These are phyloP conservation scores for Cheilosia pagana DNA, from an alignment of 2,888 invertebrate genomes.

Conservation along the genomic window DNA sequence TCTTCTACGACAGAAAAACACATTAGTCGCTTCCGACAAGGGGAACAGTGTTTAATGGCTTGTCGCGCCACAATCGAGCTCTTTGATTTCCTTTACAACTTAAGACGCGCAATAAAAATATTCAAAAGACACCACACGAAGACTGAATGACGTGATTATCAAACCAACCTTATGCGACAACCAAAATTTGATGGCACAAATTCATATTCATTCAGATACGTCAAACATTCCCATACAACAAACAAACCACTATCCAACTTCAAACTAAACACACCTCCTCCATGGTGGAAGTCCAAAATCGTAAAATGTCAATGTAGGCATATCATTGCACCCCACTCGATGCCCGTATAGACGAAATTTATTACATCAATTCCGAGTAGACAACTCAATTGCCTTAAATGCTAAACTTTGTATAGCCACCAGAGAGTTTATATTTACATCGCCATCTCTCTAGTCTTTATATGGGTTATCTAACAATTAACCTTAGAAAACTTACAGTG, in stretches of 20 bases:
- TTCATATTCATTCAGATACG: too few species aligned
- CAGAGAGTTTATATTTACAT: constrained; percentile 10
- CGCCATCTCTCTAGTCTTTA: neutral
- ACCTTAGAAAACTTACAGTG: constrained; percentile 64
- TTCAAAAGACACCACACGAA: too few species aligned
- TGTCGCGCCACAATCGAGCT: too few species aligned
- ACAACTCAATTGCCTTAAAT: constrained; percentile 60
- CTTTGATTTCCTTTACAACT: too few species aligned
- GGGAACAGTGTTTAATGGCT: too few species aligned
- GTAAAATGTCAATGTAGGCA: constrained; percentile 49
- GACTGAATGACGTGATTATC: too few species aligned
- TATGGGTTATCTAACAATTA: constrained; percentile 67
- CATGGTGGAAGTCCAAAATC: neutral
- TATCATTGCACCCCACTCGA: neutral
- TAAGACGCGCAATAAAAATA: too few species aligned
- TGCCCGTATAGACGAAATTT: constrained; percentile 51
- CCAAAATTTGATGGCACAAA: too few species aligned
- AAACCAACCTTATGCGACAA: too few species aligned
- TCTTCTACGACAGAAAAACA: too few species aligned
- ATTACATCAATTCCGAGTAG: constrained; percentile 50
- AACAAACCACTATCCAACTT: neutral
- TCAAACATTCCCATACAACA: neutral
- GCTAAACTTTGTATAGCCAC: constrained; percentile 52
- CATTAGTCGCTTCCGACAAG: too few species aligned
- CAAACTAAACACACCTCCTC: constrained; percentile 4